These are phyloP conservation scores for Babylonia areolata DNA, from an alignment of 1,140 invertebrate species.

Conservation along the genomic window DNA sequence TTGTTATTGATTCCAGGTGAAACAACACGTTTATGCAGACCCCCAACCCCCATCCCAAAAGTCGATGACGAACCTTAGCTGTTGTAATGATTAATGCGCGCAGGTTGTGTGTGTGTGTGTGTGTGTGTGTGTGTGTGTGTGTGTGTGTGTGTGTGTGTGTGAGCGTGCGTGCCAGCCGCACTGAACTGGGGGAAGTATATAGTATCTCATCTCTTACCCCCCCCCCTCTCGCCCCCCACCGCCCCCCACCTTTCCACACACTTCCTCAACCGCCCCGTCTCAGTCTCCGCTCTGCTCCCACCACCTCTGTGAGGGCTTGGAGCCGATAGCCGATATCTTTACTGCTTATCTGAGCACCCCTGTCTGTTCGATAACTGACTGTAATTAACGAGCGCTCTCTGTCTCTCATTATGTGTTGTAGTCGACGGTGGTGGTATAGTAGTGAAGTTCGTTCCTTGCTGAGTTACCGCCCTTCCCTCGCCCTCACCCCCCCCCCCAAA, in stretches of 20 bases:
- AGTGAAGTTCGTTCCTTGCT: too few species aligned
- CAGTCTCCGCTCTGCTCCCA: too few species aligned
- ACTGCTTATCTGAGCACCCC: neutral
- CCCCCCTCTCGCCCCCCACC: too few species aligned
- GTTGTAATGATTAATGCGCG: neutral
- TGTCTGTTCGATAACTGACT: neutral
- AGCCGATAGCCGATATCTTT: neutral
- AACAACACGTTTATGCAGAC: neutral
- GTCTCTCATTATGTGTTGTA: too few species aligned
- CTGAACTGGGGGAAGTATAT: too few species aligned
- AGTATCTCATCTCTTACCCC: neutral
- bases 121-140: neutral
- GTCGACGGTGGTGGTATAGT: too few species aligned
- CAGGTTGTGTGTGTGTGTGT: neutral
- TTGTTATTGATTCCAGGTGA: neutral
- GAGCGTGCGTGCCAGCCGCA: neutral
- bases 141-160: too few species aligned
- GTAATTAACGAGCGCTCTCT: slow-evolving; percentile 9
- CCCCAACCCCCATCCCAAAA: too few species aligned
- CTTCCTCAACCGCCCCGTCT: too few species aligned
- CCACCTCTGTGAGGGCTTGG: too few species aligned
- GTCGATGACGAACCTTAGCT: neutral
- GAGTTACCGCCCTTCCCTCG: neutral
- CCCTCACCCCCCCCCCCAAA: neutral
- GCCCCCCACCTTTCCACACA: too few species aligned